Evolutionary conservation across 2,888 invertebrate genomes (phyloP), one percentile per base, ranked within the genome.

Genomic region (Thymelicus lineola): DNA sequence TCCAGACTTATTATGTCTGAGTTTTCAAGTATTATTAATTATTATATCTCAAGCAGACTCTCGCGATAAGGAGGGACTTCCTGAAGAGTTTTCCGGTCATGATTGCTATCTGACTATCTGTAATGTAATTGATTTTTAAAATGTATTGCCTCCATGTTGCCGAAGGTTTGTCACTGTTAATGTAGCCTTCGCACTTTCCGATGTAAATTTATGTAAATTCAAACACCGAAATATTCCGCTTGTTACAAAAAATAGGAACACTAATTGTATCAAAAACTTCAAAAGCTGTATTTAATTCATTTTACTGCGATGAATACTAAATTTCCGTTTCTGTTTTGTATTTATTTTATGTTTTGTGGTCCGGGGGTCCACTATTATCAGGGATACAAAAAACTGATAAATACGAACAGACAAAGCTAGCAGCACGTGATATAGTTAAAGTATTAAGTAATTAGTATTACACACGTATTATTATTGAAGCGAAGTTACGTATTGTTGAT

Each of bases 151-250:
- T 42, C 9, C 12, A 3, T 12, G 12, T 9, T 38, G n/a, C 7
- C 9, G 17, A 15, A 50, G 17, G 50, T 50, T 50, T 17, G 17
- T 50, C 17, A 17, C 17, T 50, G 17, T 17, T 28, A 60, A 45
- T 45, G 28, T n/a, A 61, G 46, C 14, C 7, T 46, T 46, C 46
- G 17, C 38, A 9, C 60, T n/a, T 61, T 61, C 9, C 17, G 2
- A 66, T 66, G 66, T 57, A 59, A 66, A 66, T 66, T 46, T 66
- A 66, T 58, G 15, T 48, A 66, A 59, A 50, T 63, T 57, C 7
- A 28, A 50, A 15, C 36, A 38, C 63, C n/a, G 10, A 61, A 38
- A 50, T 46, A 36, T 17, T 17, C 15, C 36, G 36, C 38, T 10
- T 38, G 63, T 38, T 36, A 17, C 48, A 59, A 57, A 66, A 17